These are phyloP conservation scores for Decapterus maruadsi DNA, from an alignment of 2,797 vertebrate species.

Conservation along the genomic window DNA sequence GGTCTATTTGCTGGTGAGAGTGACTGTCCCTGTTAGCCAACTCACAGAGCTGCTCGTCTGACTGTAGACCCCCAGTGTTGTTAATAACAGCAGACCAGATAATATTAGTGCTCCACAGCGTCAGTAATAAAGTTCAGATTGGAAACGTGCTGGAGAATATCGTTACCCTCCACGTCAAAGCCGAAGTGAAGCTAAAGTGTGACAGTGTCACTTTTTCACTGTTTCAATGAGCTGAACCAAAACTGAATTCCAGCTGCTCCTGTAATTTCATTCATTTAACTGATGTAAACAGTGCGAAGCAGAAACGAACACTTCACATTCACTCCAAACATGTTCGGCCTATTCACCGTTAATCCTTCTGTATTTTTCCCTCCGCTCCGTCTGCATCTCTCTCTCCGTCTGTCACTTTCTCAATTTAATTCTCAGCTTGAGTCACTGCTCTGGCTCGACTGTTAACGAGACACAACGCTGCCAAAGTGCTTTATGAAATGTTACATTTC, in stretches of 20 bases:
- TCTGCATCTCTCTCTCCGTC: conserved; percentile 36
- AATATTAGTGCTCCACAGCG: background rate
- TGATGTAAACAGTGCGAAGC: conserved; percentile 29
- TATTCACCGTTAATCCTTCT: conserved; percentile 53
- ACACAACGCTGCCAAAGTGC: conserved; percentile 59
- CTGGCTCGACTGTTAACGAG: conserved; percentile 58
- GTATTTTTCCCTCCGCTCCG: conserved; percentile 17
- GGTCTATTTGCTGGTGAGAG: too few species aligned
- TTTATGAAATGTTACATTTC: conserved; percentile 59
- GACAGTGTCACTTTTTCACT: background rate
- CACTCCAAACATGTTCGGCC: conserved; percentile 2
- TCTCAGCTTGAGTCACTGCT: conserved; percentile 63
- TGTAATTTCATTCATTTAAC: conserved; percentile 21
- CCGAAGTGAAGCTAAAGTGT: background rate
- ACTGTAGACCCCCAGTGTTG: background rate
- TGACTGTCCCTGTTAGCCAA: background rate
- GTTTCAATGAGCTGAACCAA: conserved; percentile 5
- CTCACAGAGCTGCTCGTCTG: background rate
- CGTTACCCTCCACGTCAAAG: conserved; percentile 1
- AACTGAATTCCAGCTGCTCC: background rate
- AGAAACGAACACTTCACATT: conserved; percentile 38
- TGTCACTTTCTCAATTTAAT: conserved; percentile 69
- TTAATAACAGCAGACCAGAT: background rate
- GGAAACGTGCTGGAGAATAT: conserved; percentile 19
- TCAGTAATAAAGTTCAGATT: background rate